These are phyloP conservation scores for Ennomos quercinarius DNA, from an alignment of 2,888 invertebrate species.

Conservation along the genomic window DNA sequence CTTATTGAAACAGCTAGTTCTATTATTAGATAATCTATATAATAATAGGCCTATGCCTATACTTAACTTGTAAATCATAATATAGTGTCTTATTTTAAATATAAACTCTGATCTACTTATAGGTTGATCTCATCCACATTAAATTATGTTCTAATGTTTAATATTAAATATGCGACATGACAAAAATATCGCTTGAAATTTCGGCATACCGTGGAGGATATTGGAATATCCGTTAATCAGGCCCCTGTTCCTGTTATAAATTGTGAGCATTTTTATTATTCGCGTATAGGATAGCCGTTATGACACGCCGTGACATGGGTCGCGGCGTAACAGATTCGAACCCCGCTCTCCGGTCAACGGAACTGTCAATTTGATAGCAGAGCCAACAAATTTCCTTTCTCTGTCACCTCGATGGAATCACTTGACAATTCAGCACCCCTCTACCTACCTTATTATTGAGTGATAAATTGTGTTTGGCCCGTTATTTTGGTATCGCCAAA, in stretches of 20 bases:
- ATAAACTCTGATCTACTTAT: too few relatives aligned
- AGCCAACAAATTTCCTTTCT: constrained; percentile 65
- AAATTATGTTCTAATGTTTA: constrained; percentile 29
- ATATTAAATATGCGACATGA: constrained; percentile 23
- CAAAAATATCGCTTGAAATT: constrained; percentile 28
- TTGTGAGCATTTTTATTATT: constrained; percentile 66
- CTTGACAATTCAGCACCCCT: constrained; percentile 55
- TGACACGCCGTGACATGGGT: constrained; percentile 74
- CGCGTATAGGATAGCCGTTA: constrained; percentile 67
- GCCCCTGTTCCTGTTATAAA: constrained; percentile 53
- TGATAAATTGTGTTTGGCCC: constrained; percentile 52
- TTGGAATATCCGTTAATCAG: constrained; percentile 60
- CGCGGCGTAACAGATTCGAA: constrained; percentile 67
- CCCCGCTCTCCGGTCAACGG: constrained; percentile 63
- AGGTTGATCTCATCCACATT: too few relatives aligned
- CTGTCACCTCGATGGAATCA: constrained; percentile 65
- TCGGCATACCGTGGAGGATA: constrained; percentile 43
- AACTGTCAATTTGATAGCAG: constrained; percentile 76
- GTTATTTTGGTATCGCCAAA: constrained; percentile 36
- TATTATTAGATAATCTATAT: too few relatives aligned
- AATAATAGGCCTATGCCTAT: too few relatives aligned
- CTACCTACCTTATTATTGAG: constrained; percentile 51
- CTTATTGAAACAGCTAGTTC: too few relatives aligned
- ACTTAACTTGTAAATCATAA: too few relatives aligned
- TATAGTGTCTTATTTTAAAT: too few relatives aligned